Percentiles rank a stretch among this genome's conserved stretches.
These are phyloP conservation scores for Muntiacus muntjak DNA, from an alignment of 2,113 vertebrate genomes.

Conservation along the genomic window DNA sequence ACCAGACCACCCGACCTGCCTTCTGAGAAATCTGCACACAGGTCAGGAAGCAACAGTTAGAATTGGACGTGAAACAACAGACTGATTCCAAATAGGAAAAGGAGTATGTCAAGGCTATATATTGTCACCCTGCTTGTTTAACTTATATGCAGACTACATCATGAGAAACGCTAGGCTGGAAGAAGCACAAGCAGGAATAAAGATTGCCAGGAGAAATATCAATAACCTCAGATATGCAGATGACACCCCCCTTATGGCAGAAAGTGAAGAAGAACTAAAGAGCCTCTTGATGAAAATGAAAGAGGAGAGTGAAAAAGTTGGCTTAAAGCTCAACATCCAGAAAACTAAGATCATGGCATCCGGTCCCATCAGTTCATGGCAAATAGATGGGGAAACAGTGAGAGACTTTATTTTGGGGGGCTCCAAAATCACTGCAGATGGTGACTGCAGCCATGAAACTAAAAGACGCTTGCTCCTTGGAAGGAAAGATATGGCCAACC, in stretches of 20 bases:
- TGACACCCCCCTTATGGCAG: no score
- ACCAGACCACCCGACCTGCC: neutral
- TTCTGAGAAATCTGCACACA: neutral
- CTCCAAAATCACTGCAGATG: neutral
- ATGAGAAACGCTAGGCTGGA: neutral
- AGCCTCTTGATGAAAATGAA: no score
- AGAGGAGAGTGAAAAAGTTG: no score
- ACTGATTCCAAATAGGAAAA: neutral
- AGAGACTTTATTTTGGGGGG: fast-evolving
- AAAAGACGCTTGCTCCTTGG: neutral
- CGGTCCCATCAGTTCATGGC: fast-evolving
- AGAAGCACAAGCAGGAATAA: neutral
- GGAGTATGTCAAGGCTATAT: neutral
- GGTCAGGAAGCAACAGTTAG: neutral
- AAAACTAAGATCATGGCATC: neutral
- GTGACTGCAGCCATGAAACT: neutral
- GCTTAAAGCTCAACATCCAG: no score
- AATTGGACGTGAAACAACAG: neutral
- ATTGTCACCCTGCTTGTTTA: neutral
- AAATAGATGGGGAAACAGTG: neutral
- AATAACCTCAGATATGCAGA: neutral
- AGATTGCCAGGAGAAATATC: neutral
- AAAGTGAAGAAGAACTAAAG: no score
- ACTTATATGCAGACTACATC: neutral
- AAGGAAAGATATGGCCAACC: neutral